A percentile compares a stretch with the other conserved stretches of the same genome.
Evolutionary conservation across 1,140 invertebrate species (phyloP).

Genomic region (Phocides pigmalion): DNA sequence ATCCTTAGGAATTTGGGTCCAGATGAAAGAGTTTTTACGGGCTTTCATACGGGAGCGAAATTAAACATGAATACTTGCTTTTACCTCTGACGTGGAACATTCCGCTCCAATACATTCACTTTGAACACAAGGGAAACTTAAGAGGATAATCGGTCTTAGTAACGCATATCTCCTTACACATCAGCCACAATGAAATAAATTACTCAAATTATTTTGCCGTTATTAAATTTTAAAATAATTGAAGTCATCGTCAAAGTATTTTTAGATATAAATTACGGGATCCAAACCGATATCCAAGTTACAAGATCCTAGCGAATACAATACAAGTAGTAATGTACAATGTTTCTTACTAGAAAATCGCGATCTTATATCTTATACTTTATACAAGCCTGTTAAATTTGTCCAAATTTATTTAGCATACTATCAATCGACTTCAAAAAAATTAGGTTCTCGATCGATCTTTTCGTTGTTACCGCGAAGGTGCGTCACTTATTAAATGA

Average conservation of each 20-base stretch:
- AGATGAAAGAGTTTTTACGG: slow-evolving; percentile 72
- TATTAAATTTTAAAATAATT: slow-evolving; percentile 32
- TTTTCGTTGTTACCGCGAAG: too few species aligned
- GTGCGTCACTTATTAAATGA: too few species aligned
- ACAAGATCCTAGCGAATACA: too few species aligned
- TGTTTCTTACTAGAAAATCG: too few species aligned
- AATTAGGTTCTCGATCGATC: too few species aligned
- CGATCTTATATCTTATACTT: too few species aligned
- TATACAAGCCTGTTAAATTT: too few species aligned
- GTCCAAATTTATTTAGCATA: too few species aligned
- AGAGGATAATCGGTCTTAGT: slow-evolving; percentile 67
- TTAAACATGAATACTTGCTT: slow-evolving; percentile 82
- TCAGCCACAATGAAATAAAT: slow-evolving; percentile 58
- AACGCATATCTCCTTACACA: slow-evolving; percentile 53
- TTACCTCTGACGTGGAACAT: slow-evolving; percentile 79
- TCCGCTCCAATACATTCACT: slow-evolving; percentile 77
- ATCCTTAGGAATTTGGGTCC: slow-evolving; percentile 66
- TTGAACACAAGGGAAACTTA: slow-evolving; percentile 75
- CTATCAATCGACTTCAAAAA: too few species aligned
- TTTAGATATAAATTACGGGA: too few species aligned
- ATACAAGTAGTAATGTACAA: too few species aligned
- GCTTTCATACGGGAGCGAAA: slow-evolving; percentile 66
- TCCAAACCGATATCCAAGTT: too few species aligned
- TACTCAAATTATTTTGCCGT: slow-evolving; percentile 46
- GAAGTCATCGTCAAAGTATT: not conserved